Percentiles rank a stretch among this genome's conserved stretches.
phyloP scores from a whole-genome alignment of 37 sponge, comb jelly and placozoan species.

The Mnemiopsis leidyi region DNA sequence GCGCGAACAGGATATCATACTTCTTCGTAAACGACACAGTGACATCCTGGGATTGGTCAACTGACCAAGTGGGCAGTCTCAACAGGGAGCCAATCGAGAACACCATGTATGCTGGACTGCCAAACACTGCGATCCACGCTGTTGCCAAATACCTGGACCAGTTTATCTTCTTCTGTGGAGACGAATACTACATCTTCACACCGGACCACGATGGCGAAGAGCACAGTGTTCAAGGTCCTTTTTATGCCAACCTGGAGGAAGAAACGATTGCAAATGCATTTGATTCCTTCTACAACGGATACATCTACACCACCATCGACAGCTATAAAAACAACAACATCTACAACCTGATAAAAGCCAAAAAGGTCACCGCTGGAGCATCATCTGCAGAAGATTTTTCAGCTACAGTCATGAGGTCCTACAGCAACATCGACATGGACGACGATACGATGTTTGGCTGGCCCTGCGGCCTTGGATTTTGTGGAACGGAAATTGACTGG shows the following conservation, averaged over 20 bases:
- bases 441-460: neutral
- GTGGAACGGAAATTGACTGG: neutral
- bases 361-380: neutral
- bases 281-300: slow-evolving; percentile 9
- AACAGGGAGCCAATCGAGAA: neutral
- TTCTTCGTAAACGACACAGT: slow-evolving; percentile 5
- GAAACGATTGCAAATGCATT: neutral
- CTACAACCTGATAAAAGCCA: neutral
- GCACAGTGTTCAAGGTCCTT: too few relatives aligned
- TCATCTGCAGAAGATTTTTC: neutral
- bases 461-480: neutral
- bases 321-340: neutral
- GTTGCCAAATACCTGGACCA: neutral
- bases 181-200: neutral
- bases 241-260: neutral
- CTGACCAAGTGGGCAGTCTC: neutral
- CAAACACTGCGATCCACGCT: neutral
- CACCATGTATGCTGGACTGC: slow-evolving; percentile 8
- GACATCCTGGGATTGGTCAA: neutral
- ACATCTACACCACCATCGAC: neutral
- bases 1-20: neutral
- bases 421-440: neutral
- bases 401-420: neutral
- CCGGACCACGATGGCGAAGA: neutral
- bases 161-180: neutral